Conservation (phyloP, 2,113 vertebrate genomes). For the Spheniscus mendiculus region DNA sequence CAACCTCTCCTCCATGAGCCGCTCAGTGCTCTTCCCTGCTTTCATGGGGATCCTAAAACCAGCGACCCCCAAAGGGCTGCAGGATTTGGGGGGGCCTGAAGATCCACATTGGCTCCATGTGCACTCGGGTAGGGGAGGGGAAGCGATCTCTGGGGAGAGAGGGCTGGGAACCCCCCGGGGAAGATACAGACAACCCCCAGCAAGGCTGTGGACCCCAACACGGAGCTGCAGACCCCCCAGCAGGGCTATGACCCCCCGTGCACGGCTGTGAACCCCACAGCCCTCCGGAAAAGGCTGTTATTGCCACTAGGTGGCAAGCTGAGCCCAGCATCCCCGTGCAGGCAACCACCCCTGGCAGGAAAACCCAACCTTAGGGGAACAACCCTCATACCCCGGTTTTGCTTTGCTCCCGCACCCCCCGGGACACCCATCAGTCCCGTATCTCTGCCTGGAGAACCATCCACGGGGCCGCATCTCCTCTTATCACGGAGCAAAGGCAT, state of each 20-base stretch:
- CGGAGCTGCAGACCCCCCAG: accelerated
- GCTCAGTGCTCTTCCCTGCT: accelerated
- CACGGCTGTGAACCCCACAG: accelerated
- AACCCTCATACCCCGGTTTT: accelerated
- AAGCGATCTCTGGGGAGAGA: accelerated
- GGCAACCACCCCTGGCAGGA: accelerated
- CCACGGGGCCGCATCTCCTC: accelerated
- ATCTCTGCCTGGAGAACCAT: not conserved
- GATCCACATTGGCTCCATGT: accelerated
- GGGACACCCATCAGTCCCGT: not conserved
- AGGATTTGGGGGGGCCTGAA: not conserved
- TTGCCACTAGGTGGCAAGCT: slow-evolving; percentile 62
- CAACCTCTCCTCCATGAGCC: not conserved
- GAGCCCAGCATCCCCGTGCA: not conserved
- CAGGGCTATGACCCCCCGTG: accelerated
- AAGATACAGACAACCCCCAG: not conserved
- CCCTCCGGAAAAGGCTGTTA: accelerated
- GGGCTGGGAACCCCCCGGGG: accelerated
- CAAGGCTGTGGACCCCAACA: not conserved
- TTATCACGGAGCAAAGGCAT: accelerated
- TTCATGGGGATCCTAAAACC: not conserved
- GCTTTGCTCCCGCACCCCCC: not conserved
- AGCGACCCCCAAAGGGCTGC: accelerated
- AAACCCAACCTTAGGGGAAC: not conserved
- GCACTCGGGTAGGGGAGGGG: not conserved